These are phyloP conservation scores for Drosophila lacertosa DNA, from an alignment of 1,140 invertebrate species.

Conservation along the genomic window DNA sequence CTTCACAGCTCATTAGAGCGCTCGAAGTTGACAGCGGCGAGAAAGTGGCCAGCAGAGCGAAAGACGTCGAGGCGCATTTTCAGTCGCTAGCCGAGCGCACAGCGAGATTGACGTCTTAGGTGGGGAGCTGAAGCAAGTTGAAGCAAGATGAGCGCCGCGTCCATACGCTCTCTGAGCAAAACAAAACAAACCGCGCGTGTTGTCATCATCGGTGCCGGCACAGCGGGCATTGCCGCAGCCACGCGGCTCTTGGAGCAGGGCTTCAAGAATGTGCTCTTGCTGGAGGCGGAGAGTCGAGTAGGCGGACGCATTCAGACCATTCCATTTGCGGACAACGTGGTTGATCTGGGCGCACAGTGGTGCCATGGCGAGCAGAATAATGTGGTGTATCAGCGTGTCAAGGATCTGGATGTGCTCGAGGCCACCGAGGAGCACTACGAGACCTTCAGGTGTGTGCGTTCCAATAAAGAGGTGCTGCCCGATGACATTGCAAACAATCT, in stretches of 20 bases:
- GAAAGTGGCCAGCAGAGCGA: constrained; percentile 9
- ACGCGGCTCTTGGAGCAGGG: constrained; percentile 85
- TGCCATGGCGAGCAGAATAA: constrained; percentile 92
- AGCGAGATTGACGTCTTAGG: constrained; percentile 15
- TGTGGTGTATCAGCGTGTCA: constrained; percentile 87
- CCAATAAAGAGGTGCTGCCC: constrained; percentile 78
- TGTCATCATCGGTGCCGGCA: constrained; percentile 86
- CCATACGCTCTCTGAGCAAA: constrained; percentile 48
- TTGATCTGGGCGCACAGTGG: constrained; percentile 92
- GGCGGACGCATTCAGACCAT: constrained; percentile 89
- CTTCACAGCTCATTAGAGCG: constrained; percentile 17
- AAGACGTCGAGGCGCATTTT: constrained; percentile 3
- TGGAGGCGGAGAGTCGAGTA: constrained; percentile 89
- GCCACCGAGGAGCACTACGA: constrained; percentile 57
- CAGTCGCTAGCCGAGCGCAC: constrained; percentile 45
- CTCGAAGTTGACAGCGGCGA: background rate
- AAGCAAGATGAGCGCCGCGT: constrained; percentile 42
- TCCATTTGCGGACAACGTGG: constrained; percentile 86
- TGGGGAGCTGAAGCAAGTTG: background rate
- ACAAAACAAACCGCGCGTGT: constrained; percentile 72
- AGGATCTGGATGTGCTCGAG: constrained; percentile 85
- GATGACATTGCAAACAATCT: constrained; percentile 57
- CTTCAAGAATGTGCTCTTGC: constrained; percentile 85
- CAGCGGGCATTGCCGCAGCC: constrained; percentile 86
- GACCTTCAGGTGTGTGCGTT: constrained; percentile 75